Conservation (phyloP, 2,113 vertebrate genomes). For the Trematocara macrostoma region DNA sequence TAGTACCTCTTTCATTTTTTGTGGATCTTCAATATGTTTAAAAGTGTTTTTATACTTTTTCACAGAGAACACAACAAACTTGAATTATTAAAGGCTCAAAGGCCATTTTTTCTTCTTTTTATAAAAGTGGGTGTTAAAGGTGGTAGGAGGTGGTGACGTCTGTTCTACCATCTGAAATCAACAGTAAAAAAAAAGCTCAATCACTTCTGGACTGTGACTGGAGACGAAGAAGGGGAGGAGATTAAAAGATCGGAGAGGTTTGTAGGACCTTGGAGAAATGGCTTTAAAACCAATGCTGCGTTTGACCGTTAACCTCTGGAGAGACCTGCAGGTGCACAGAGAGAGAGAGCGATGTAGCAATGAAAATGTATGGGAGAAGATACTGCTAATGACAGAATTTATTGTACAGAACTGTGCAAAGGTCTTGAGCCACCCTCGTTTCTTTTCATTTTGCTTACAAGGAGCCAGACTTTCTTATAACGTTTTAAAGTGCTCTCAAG, state of each 20-base stretch:
- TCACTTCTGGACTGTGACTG: neutral
- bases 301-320: neutral
- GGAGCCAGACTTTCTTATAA: neutral
- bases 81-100: neutral
- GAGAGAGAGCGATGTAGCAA: neutral
- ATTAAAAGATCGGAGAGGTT: neutral
- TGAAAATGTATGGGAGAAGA: neutral
- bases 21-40: neutral
- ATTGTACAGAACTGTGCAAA: neutral
- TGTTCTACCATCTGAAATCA: neutral
- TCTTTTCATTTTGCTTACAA: neutral
- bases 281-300: neutral
- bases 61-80: neutral
- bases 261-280: neutral
- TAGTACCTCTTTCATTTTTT: neutral
- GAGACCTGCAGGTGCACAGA: neutral
- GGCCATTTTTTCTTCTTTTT: neutral
- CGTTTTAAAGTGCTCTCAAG: neutral
- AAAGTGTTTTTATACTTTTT: neutral
- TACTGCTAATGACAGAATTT: neutral
- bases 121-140: neutral
- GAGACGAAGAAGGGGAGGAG: neutral
- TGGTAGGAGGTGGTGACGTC: neutral
- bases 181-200: neutral
- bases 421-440: neutral